Evolutionary conservation across 2,113 vertebrate genomes (phyloP).

Genomic region (Donacobius atricapilla): DNA sequence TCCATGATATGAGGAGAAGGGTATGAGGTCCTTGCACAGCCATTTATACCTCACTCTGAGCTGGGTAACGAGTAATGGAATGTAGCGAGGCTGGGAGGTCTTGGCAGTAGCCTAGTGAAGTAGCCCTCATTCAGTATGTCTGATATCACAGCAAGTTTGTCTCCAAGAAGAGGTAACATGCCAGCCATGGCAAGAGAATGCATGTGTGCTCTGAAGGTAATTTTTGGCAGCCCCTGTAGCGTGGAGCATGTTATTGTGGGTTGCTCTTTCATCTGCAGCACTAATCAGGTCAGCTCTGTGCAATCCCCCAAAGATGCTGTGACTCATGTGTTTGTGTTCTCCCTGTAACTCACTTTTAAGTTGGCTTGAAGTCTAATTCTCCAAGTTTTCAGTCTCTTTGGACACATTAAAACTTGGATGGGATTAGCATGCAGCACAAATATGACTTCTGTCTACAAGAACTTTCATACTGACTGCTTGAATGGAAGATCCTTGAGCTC

Average conservation of each 20-base stretch:
- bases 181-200: not conserved
- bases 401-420: not conserved
- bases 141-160: not conserved
- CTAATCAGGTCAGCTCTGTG: not conserved
- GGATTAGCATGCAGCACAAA: not conserved
- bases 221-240: not conserved
- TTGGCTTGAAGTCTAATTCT: not conserved
- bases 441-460: not conserved
- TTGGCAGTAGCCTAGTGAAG: not conserved
- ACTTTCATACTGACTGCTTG: not conserved
- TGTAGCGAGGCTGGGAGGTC: not conserved
- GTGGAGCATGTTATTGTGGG: rapidly evolving
- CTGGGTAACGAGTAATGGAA: not conserved
- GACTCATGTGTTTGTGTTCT: not conserved
- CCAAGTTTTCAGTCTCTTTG: not conserved
- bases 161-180: not conserved
- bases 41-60: not conserved
- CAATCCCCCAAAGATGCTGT: not conserved
- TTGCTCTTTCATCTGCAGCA: not conserved
- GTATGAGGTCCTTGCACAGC: not conserved
- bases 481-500: not conserved
- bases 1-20: not conserved
- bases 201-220: rapidly evolving
- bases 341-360: not conserved
- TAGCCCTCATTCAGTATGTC: not conserved